phyloP scores from a whole-genome alignment of 2,113 vertebrate genomes.

The Martes martes region DNA sequence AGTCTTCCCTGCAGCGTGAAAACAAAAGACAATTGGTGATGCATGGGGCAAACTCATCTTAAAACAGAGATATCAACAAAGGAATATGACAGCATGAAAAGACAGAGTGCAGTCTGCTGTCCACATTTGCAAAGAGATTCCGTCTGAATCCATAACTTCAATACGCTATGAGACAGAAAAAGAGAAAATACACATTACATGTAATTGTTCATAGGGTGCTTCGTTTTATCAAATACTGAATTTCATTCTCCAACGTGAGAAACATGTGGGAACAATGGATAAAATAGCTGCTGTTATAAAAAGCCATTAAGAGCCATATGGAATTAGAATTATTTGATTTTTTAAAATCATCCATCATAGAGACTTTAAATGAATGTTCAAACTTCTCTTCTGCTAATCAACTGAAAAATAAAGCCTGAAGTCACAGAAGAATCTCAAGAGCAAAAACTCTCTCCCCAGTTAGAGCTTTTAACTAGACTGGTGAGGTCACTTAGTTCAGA shows the following conservation, averaged over 20 bases:
- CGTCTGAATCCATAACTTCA: conserved; percentile 74
- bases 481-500: neutral
- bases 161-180: conserved; percentile 34
- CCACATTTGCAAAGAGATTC: conserved; percentile 75
- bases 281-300: conserved; percentile 49
- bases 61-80: conserved; percentile 85
- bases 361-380: conserved; percentile 28
- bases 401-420: conserved; percentile 35
- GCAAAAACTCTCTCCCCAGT: neutral
- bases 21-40: conserved; percentile 85
- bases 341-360: neutral
- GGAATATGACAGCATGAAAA: conserved; percentile 81
- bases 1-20: conserved; percentile 80
- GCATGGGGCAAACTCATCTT: conserved; percentile 82
- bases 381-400: conserved; percentile 52
- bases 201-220: conserved; percentile 40
- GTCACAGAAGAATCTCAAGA: conserved; percentile 27
- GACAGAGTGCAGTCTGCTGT: conserved; percentile 76
- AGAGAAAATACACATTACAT: conserved; percentile 62
- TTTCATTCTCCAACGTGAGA: conserved; percentile 40
- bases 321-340: conserved; percentile 65
- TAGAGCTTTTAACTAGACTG: neutral
- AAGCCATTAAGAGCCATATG: conserved; percentile 45
- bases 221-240: conserved; percentile 25
- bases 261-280: conserved; percentile 33